Evolutionary conservation across 2,888 invertebrate species (phyloP).

Genomic region (Drosophila incognita): DNA sequence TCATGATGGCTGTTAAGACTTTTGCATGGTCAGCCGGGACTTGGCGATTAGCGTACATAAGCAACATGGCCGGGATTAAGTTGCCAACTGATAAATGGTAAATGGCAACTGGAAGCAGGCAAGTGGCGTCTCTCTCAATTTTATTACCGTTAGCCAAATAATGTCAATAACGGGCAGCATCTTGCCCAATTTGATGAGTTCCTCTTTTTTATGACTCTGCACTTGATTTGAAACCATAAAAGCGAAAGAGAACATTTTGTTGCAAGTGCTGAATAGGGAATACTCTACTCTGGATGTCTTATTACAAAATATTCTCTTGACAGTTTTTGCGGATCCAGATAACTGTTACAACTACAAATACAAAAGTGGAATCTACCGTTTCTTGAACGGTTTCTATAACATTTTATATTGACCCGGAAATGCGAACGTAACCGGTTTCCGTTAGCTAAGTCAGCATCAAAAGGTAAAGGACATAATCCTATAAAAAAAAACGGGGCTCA

Average conservation of each 20-base stretch:
- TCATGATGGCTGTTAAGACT: constrained; percentile 41
- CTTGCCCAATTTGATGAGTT: constrained; percentile 33
- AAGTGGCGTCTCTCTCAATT: constrained; percentile 17
- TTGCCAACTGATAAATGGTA: constrained; percentile 1
- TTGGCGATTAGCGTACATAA: constrained; percentile 47
- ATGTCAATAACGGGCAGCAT: constrained; percentile 22
- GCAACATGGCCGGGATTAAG: constrained; percentile 23
- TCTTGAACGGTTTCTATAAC: background rate
- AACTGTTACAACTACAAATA: background rate
- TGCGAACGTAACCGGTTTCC: constrained; percentile 17
- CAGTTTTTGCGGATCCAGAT: background rate
- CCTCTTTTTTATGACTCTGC: constrained; percentile 19
- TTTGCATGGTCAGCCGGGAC: constrained; percentile 18
- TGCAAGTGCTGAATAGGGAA: background rate
- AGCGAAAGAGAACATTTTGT: background rate
- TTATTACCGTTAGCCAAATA: constrained; percentile 33
- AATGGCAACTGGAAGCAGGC: constrained; percentile 1
- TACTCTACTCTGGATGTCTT: background rate
- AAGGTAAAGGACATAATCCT: constrained; percentile 7
- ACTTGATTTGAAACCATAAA: constrained; percentile 19
- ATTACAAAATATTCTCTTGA: background rate
- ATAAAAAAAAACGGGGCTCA: constrained; percentile 13
- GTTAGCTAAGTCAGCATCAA: background rate
- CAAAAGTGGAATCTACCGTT: background rate
- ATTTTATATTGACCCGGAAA: constrained; percentile 28